Base-by-base conservation (phyloP, 2,797 vertebrate genomes). In the Heliangelus exortis region DNA sequence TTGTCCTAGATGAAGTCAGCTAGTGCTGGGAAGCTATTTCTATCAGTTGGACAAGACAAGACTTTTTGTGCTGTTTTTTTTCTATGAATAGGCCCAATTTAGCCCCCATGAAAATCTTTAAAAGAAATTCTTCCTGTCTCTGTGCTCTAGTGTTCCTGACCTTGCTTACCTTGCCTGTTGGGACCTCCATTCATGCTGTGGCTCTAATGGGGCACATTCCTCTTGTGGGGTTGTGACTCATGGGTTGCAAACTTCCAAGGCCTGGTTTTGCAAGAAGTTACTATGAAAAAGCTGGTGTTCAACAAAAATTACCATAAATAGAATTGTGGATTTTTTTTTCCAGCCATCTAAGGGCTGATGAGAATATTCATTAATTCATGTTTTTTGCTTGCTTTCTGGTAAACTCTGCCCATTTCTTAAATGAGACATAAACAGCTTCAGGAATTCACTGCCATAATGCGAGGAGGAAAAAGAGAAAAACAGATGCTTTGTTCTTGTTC, bases 401-500 rank as follows among this genome's bases (percentile, higher is more conserved):
- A 74, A 83, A 31, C 85, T 78, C 48, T 73, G 25, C 23, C 28
- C 51, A 16, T 83, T 86, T 76, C 73, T 88, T 67, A 74, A 92
- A 36, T 54, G 75, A 89, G 22, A 55, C 29, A 59, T 36, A 86
- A 93, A 67, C 20, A 90, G 73, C 80, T 71, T 92, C 71, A 84
- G 74, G 72, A 91, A 91, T 92, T 82, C 78, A 82, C 77, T 92
- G 63, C 66, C 80, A 73, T 59, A 75, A 63, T 47, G 59, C 36
- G 73, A 92, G 87, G 48, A 93, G 41, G 31, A 61, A 92, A 90
- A 95, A 33, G 45, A 92, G 81, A 84, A 93, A 93, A 94, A 82
- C 89, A 95, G 72, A 87, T 89, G 90, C 89, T 92, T 87, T 7
- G 2, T 92, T 87, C 82, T 95, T 80, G 43, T 91, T 94, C 72